These are phyloP conservation scores for Macropus fuliginosus DNA, from an alignment of 2,797 vertebrate species.

Conservation along the genomic window DNA sequence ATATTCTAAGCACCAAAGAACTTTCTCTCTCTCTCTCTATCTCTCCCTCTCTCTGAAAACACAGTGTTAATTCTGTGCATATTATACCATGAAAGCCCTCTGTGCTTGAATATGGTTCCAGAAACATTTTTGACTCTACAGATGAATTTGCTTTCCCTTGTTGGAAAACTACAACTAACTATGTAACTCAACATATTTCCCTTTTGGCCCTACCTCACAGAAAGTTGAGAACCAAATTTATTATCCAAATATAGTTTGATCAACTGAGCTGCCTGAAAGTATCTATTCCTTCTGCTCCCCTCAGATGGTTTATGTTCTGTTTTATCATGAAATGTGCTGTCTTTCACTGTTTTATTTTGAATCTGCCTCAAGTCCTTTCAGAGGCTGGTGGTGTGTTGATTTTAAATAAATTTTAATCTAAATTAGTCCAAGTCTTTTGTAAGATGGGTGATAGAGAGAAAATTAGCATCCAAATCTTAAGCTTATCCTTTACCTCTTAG, in stretches of 20 bases:
- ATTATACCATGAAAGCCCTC: background rate
- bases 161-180: background rate
- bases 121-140: background rate
- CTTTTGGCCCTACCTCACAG: background rate
- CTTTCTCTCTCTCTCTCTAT: no score
- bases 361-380: background rate
- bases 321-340: background rate
- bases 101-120: background rate
- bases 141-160: background rate
- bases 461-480: accelerated
- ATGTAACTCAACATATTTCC: background rate
- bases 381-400: accelerated
- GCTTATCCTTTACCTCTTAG: background rate
- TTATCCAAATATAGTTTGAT: background rate
- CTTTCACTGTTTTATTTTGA: background rate
- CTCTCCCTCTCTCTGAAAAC: background rate
- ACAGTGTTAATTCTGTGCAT: accelerated
- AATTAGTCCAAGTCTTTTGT: background rate
- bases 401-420: accelerated
- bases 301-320: background rate
- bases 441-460: background rate
- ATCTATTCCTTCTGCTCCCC: accelerated
- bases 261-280: background rate
- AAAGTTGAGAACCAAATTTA: background rate
- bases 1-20: background rate